phyloP scores from a whole-genome alignment of 2,888 invertebrate species.

The Euzetes globulus region DNA sequence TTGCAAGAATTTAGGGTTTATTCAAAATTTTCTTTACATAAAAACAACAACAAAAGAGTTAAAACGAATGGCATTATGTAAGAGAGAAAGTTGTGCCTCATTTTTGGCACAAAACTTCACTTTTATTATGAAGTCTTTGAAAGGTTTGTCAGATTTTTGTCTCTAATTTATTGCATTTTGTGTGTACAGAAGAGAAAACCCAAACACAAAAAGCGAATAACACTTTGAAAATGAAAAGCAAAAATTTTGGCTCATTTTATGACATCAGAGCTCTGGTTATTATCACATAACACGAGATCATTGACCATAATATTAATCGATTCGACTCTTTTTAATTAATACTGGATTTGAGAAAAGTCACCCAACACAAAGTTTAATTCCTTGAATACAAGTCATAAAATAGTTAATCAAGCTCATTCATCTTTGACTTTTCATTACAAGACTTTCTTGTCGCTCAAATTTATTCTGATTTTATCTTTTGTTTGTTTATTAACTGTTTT shows the following conservation, averaged over 20 bases:
- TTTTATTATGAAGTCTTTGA: too few species aligned
- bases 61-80: background rate
- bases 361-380: too few species aligned
- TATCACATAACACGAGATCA: background rate
- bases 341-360: background rate
- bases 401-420: too few species aligned
- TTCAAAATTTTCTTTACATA: too few species aligned
- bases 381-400: too few species aligned
- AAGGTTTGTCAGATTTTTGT: background rate
- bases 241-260: background rate
- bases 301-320: slow-evolving; percentile 13
- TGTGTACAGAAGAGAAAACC: background rate
- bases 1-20: background rate
- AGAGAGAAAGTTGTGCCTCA: background rate
- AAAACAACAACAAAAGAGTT: too few species aligned
- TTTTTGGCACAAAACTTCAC: too few species aligned
- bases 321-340: background rate
- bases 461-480: background rate
- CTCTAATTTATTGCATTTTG: background rate
- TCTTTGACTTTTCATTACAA: background rate
- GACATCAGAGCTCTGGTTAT: background rate
- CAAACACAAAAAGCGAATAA: background rate
- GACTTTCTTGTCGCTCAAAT: background rate
- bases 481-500: background rate
- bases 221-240: background rate